These are phyloP conservation scores for Drosophila suboccidentalis DNA, from an alignment of 2,888 invertebrate species.

Conservation along the genomic window DNA sequence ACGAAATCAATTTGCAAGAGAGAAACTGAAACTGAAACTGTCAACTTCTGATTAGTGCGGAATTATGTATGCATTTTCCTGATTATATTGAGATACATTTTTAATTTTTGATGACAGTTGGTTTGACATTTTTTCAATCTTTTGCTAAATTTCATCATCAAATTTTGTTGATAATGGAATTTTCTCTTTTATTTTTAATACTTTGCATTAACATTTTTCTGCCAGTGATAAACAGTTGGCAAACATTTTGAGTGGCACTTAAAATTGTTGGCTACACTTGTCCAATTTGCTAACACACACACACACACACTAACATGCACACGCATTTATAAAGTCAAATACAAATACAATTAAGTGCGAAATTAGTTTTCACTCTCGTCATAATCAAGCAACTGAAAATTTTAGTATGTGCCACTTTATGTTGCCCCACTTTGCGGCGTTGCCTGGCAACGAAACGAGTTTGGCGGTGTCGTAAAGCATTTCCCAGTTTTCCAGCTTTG, in stretches of 20 bases:
- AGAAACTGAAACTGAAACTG: not conserved
- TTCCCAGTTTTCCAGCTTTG: slow-evolving; percentile 31
- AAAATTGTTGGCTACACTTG: slow-evolving; percentile 40
- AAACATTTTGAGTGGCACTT: slow-evolving; percentile 54
- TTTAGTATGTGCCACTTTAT: slow-evolving; percentile 58
- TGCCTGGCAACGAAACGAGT: slow-evolving; percentile 56
- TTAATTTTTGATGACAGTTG: not conserved
- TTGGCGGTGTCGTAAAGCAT: slow-evolving; percentile 33
- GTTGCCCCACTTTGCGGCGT: slow-evolving; percentile 39
- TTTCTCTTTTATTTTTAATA: slow-evolving; percentile 22
- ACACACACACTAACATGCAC: slow-evolving; percentile 3
- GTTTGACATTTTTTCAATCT: slow-evolving; percentile 1
- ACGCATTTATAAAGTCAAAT: slow-evolving; percentile 33
- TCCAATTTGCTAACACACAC: not conserved
- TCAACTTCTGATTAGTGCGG: not conserved
- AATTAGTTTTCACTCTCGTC: slow-evolving; percentile 43
- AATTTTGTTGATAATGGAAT: slow-evolving; percentile 25
- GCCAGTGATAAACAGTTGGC: slow-evolving; percentile 33
- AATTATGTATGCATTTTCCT: slow-evolving; percentile 1
- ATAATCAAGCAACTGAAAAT: slow-evolving; percentile 41
- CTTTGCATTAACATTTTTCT: slow-evolving; percentile 27
- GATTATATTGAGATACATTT: not conserved
- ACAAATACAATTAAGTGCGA: slow-evolving; percentile 25
- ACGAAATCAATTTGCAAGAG: slow-evolving; percentile 57
- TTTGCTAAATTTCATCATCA: not conserved